phyloP scores from a whole-genome alignment of 2,888 invertebrate genomes.

The Microplitis deprimator region DNA sequence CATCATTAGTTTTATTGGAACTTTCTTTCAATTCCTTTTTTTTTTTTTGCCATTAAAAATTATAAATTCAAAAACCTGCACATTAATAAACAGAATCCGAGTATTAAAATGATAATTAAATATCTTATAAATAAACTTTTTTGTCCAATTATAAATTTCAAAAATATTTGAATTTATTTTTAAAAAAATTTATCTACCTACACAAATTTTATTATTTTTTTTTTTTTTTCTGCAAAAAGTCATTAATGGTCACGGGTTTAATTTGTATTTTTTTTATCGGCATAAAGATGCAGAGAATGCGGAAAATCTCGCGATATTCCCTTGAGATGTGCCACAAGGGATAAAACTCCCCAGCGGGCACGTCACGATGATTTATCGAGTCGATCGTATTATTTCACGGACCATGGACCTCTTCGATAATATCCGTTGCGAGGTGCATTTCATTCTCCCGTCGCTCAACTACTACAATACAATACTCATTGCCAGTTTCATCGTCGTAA shows the following conservation, averaged over 20 bases:
- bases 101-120: too few relatives aligned
- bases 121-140: neutral
- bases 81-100: too few relatives aligned
- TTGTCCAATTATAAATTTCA: neutral
- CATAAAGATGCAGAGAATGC: conserved; percentile 6
- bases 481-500: neutral
- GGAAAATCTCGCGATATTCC: conserved; percentile 27
- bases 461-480: conserved; percentile 8
- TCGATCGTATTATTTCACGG: conserved; percentile 34
- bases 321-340: conserved; percentile 19
- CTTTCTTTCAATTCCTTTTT: too few relatives aligned
- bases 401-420: conserved; percentile 36
- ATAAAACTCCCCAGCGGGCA: conserved; percentile 28
- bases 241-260: neutral
- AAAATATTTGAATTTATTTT: too few relatives aligned
- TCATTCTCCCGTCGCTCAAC: conserved; percentile 16
- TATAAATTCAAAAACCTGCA: too few relatives aligned
- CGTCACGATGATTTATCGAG: conserved; percentile 38
- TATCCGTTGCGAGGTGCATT: conserved; percentile 34
- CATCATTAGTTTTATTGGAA: too few relatives aligned
- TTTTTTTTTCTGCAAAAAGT: neutral
- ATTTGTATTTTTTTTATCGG: conserved; percentile 2
- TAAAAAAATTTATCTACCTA: neutral
- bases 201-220: neutral
- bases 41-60: too few relatives aligned